Percentiles rank a stretch among this genome's conserved stretches.
phyloP scores from a whole-genome alignment of 2,797 vertebrate genomes.

The Cuniculus paca region DNA sequence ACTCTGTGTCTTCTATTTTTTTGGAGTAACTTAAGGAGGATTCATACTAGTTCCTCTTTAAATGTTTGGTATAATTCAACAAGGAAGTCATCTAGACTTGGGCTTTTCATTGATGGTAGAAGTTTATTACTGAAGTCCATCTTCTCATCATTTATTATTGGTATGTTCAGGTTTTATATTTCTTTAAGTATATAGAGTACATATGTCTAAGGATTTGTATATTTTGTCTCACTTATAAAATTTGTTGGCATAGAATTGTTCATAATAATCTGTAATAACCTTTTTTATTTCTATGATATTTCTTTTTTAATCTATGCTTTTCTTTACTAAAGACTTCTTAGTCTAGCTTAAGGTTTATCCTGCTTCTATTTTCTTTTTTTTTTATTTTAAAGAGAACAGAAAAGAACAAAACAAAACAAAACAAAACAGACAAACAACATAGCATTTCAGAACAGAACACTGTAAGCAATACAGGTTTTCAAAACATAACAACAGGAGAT shows the following conservation, averaged over 20 bases:
- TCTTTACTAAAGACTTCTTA: neutral
- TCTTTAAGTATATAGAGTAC: neutral
- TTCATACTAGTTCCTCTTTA: neutral
- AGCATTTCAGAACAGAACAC: no score
- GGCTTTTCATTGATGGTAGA: neutral
- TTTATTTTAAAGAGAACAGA: no score
- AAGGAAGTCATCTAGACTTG: neutral
- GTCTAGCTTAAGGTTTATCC: neutral
- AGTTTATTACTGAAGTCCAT: neutral
- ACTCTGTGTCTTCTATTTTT: neutral
- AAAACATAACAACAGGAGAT: no score
- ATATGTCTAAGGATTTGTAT: neutral
- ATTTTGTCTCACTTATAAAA: neutral
- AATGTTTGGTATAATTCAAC: neutral
- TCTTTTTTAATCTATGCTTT: neutral
- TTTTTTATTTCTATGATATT: neutral
- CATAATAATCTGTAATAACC: neutral
- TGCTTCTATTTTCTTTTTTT: neutral
- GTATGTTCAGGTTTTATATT: neutral
- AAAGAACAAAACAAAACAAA: no score
- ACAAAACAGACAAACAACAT: no score
- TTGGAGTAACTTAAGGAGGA: neutral
- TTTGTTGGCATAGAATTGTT: neutral
- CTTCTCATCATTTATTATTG: neutral
- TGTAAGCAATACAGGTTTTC: no score